phyloP scores from a whole-genome alignment of 2,888 invertebrate genomes.

The Harmothoe impar region DNA sequence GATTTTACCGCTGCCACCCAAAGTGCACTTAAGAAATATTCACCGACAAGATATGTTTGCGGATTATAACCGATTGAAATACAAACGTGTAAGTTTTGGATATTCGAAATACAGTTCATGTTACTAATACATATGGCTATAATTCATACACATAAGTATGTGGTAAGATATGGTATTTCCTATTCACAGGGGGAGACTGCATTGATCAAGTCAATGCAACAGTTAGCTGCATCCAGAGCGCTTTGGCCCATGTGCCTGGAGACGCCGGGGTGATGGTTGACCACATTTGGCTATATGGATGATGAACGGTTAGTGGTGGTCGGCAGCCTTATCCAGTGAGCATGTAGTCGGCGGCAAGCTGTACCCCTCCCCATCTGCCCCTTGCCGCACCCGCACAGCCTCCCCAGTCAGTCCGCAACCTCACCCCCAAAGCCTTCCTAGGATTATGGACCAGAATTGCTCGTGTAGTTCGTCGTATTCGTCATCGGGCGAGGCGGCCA shows the following conservation, averaged over 20 bases:
- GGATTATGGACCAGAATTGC: constrained; percentile 22
- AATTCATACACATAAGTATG: background rate
- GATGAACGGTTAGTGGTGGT: constrained; percentile 4
- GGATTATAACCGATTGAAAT: background rate
- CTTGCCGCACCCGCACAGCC: background rate
- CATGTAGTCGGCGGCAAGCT: background rate
- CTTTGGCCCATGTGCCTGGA: background rate
- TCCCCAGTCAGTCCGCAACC: constrained; percentile 2
- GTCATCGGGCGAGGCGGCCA: background rate
- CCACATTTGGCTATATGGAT: constrained; percentile 46
- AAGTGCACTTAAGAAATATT: background rate
- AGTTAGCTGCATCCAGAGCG: background rate
- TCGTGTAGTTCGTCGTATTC: constrained; percentile 41
- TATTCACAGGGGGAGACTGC: background rate
- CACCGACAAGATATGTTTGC: background rate
- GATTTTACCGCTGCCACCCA: constrained; percentile 3
- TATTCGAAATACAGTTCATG: too few species aligned
- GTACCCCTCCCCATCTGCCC: background rate
- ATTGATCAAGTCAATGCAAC: too few species aligned
- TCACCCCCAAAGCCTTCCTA: background rate
- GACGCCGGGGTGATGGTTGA: constrained; percentile 29
- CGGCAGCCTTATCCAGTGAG: background rate
- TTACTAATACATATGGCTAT: background rate
- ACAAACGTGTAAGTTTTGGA: background rate
- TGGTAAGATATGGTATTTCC: background rate